Conservation (phyloP, 2,113 vertebrate species). For the Riparia riparia region DNA sequence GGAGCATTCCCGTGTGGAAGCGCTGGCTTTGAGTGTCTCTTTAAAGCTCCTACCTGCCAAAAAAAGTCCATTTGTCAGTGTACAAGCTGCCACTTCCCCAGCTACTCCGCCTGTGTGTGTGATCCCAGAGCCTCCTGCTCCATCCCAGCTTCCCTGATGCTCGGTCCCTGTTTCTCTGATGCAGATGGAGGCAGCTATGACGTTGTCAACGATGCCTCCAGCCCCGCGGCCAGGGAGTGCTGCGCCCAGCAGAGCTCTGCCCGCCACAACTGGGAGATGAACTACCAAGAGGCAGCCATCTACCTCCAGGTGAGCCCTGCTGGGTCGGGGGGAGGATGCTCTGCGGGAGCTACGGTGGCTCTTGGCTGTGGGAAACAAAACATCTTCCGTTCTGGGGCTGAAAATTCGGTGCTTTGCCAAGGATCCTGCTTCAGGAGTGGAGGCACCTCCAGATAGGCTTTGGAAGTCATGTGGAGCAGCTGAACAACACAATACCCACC, state of each 20-base stretch:
- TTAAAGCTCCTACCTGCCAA: neutral
- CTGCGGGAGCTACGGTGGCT: rapidly evolving
- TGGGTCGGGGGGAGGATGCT: rapidly evolving
- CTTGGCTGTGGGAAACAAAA: neutral
- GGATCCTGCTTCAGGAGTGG: neutral
- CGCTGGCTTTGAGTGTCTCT: neutral
- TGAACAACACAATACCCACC: neutral
- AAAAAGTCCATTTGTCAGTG: neutral
- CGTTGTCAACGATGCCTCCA: slow-evolving; percentile 73
- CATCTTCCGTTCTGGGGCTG: neutral
- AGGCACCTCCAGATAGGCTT: neutral
- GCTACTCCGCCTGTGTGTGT: neutral
- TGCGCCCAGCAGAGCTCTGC: slow-evolving; percentile 75
- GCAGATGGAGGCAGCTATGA: slow-evolving; percentile 84
- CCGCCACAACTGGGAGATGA: slow-evolving; percentile 93
- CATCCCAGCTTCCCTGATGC: neutral
- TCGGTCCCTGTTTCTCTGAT: neutral
- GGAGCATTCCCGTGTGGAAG: neutral
- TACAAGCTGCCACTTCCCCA: neutral
- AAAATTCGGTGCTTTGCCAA: neutral
- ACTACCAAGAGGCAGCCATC: slow-evolving; percentile 97
- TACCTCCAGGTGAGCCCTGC: slow-evolving; percentile 91
- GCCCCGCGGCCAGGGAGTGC: slow-evolving; percentile 76
- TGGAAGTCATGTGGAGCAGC: neutral
- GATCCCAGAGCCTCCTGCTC: neutral